Evolutionary conservation across 2,113 vertebrate species (phyloP).

Genomic region (Etheostoma cragini): DNA sequence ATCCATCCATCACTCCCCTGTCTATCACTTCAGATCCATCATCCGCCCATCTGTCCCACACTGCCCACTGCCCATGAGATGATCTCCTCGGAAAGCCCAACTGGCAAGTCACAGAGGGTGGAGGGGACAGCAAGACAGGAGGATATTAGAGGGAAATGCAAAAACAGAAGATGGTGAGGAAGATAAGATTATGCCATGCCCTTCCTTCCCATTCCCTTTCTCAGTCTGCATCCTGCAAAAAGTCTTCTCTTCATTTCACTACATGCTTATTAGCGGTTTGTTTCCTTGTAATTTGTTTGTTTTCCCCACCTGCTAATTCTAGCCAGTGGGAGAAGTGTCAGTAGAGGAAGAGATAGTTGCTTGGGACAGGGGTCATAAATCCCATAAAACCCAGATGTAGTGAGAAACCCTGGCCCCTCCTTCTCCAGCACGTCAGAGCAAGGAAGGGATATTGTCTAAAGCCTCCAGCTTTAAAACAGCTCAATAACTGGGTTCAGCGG

Average conservation of each 20-base stretch:
- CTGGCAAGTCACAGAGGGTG: constrained; percentile 56
- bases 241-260: constrained; percentile 65
- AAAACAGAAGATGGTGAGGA: constrained; percentile 41
- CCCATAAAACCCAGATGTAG: constrained; percentile 73
- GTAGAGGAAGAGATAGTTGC: constrained; percentile 57
- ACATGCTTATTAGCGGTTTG: constrained; percentile 81
- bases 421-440: constrained; percentile 43
- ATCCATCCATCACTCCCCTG: constrained; percentile 82
- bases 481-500: constrained; percentile 80
- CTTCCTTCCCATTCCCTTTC: constrained; percentile 40
- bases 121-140: constrained; percentile 47
- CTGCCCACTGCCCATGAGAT: constrained; percentile 70
- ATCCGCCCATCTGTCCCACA: constrained; percentile 86
- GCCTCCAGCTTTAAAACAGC: constrained; percentile 79
- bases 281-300: constrained; percentile 84
- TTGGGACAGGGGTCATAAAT: constrained; percentile 77
- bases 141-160: constrained; percentile 64
- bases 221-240: constrained; percentile 51
- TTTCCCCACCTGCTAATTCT: constrained; percentile 78
- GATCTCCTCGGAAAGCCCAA: constrained; percentile 71
- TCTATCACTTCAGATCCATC: constrained; percentile 87
- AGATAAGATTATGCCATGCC: constrained; percentile 65
- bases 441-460: constrained; percentile 77
- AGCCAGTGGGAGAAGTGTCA: constrained; percentile 75
- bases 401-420: constrained; percentile 62